Percentiles rank a stretch among this genome's conserved stretches.
Evolutionary conservation across 2,888 invertebrate genomes (phyloP).

Genomic region (Sympetrum striolatum): DNA sequence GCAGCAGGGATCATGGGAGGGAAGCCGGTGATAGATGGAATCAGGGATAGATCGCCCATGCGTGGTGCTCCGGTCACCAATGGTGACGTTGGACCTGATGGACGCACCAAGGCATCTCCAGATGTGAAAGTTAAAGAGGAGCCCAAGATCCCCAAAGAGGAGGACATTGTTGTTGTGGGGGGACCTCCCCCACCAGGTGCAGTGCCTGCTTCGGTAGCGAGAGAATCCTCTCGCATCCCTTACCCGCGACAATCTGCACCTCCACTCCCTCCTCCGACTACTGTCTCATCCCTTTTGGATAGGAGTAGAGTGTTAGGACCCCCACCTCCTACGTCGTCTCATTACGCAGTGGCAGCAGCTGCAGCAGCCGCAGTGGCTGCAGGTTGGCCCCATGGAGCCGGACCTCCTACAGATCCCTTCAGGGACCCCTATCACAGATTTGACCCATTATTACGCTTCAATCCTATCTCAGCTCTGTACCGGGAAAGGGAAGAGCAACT

Average conservation of each 20-base stretch:
- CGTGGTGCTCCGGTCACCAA: conserved; percentile 16
- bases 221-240: neutral
- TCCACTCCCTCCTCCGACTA: neutral
- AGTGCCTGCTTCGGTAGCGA: neutral
- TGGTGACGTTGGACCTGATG: conserved; percentile 22
- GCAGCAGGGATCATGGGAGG: conserved; percentile 22
- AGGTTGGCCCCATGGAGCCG: conserved; percentile 55
- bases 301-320: conserved; percentile 21
- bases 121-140: conserved; percentile 36
- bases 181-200: neutral
- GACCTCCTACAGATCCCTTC: conserved; percentile 38
- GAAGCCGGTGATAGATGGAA: conserved; percentile 1
- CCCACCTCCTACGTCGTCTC: conserved; percentile 5
- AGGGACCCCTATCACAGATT: conserved; percentile 57
- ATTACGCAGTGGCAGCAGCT: conserved; percentile 14
- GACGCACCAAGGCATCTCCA: neutral
- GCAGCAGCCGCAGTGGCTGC: conserved; percentile 49
- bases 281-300: conserved; percentile 27
- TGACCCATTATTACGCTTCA: conserved; percentile 77
- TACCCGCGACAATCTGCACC: conserved; percentile 22
- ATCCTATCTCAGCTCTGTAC: conserved; percentile 68
- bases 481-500: conserved; percentile 44
- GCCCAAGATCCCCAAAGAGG: neutral
- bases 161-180: conserved; percentile 19
- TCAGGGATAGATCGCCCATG: conserved; percentile 17